Conservation (phyloP, 1,140 invertebrate genomes). For the Musca domestica region DNA sequence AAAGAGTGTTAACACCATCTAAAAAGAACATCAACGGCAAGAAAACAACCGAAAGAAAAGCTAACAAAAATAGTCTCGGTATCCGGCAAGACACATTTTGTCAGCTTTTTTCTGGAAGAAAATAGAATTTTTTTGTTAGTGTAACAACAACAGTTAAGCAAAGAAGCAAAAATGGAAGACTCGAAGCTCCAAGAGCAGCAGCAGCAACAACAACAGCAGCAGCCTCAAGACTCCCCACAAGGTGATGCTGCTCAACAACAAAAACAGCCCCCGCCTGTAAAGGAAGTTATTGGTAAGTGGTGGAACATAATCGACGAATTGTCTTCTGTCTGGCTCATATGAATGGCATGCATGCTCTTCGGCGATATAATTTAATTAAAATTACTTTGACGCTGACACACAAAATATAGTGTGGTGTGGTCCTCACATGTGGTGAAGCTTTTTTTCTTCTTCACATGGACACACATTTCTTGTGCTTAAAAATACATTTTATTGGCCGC, state of each 20-base stretch:
- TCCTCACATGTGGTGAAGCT: not conserved
- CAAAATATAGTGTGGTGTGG: not conserved
- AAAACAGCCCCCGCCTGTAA: slow-evolving; percentile 46
- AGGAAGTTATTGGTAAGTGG: slow-evolving; percentile 52
- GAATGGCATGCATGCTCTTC: not conserved
- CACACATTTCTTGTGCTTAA: slow-evolving; percentile 13
- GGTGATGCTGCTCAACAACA: slow-evolving; percentile 40
- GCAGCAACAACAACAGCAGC: slow-evolving; percentile 32
- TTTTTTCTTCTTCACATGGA: not conserved
- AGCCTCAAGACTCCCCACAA: slow-evolving; percentile 33
- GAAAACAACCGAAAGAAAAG: slow-evolving; percentile 22
- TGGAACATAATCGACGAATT: no score
- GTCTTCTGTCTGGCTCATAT: not conserved
- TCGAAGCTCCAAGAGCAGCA: slow-evolving; percentile 44
- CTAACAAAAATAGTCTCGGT: not conserved
- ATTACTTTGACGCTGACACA: no score
- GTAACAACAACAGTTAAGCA: slow-evolving; percentile 21
- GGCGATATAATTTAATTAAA: not conserved
- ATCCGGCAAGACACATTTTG: slow-evolving; percentile 2
- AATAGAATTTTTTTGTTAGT: slow-evolving; percentile 3
- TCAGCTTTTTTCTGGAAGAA: slow-evolving; percentile 7
- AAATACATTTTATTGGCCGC: slow-evolving; percentile 17
- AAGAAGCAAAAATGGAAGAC: slow-evolving; percentile 44
- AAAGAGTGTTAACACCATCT: slow-evolving; percentile 30
- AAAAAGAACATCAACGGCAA: slow-evolving; percentile 33